phyloP scores from a whole-genome alignment of 1,140 invertebrate species.

The Cydia amplana region DNA sequence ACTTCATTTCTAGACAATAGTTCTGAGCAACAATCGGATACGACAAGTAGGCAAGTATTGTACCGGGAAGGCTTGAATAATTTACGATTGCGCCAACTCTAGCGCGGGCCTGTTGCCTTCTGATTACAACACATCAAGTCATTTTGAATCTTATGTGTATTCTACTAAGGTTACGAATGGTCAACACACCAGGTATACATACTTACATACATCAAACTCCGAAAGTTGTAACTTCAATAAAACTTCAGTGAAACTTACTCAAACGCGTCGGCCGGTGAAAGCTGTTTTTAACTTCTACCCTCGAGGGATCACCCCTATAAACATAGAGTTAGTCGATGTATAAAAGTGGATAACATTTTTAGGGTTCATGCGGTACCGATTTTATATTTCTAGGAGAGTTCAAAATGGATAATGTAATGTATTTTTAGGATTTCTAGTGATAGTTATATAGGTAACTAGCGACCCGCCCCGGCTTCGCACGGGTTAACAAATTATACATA shows the following conservation, averaged over 20 bases:
- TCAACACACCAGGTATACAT: constrained; percentile 50
- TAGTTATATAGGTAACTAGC: too few species aligned
- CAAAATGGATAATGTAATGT: too few species aligned
- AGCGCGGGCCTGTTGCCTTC: constrained; percentile 47
- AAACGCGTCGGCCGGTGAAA: constrained; percentile 78
- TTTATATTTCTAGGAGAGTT: neutral
- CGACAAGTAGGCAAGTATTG: constrained; percentile 59
- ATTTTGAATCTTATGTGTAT: constrained; percentile 8
- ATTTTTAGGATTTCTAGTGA: too few species aligned
- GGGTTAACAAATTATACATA: too few species aligned
- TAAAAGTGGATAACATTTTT: constrained; percentile 60
- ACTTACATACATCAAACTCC: constrained; percentile 74
- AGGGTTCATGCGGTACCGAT: neutral
- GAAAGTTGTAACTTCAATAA: constrained; percentile 78
- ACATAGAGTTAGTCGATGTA: constrained; percentile 71
- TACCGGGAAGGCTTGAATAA: constrained; percentile 71
- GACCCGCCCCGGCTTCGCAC: too few species aligned
- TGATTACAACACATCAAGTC: neutral
- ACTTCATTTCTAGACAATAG: constrained; percentile 25
- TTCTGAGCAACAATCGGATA: constrained; percentile 55
- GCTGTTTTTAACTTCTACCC: constrained; percentile 77
- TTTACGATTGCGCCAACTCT: constrained; percentile 76
- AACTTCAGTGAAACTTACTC: constrained; percentile 77
- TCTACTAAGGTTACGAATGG: neutral
- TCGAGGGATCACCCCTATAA: constrained; percentile 68